A percentile compares a stretch with the other conserved stretches of the same genome.
Conservation (phyloP, 2,888 invertebrate genomes). For the Dendrolimus houi region DNA sequence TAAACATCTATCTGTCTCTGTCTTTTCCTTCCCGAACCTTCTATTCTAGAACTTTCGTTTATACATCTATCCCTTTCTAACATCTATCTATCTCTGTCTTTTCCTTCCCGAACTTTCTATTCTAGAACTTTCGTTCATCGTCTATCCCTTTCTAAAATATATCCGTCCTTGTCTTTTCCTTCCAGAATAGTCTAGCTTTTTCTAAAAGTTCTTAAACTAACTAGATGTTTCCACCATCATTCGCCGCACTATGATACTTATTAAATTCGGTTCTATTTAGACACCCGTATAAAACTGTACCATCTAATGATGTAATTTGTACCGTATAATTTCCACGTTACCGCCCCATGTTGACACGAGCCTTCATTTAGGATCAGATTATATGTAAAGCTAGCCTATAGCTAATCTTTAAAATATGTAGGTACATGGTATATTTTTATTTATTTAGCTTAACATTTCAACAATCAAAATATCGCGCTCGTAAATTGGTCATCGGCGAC, state of each 20-base stretch:
- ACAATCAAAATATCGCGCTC: conserved; percentile 28
- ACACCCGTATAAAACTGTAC: conserved; percentile 28
- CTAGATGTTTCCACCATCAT: too few relatives aligned
- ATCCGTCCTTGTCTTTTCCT: too few relatives aligned
- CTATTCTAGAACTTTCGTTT: too few relatives aligned
- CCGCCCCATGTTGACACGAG: conserved; percentile 29
- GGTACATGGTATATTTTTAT: conserved; percentile 13
- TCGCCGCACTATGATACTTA: not conserved
- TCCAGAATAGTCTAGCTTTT: too few relatives aligned
- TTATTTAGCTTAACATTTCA: conserved; percentile 26
- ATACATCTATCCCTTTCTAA: too few relatives aligned
- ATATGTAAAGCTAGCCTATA: conserved; percentile 11
- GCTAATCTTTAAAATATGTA: conserved; percentile 21
- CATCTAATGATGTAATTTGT: conserved; percentile 61
- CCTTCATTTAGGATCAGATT: conserved; percentile 3
- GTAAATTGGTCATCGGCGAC: conserved; percentile 34
- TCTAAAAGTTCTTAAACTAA: too few relatives aligned
- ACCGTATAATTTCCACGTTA: conserved; percentile 57
- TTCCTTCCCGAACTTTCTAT: too few relatives aligned
- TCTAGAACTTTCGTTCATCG: too few relatives aligned
- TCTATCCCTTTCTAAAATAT: too few relatives aligned
- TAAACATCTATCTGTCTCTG: too few relatives aligned
- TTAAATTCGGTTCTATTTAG: not conserved
- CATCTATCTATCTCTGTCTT: too few relatives aligned
- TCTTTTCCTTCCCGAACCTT: too few relatives aligned